Evolutionary conservation across 2,113 vertebrate species (phyloP), one percentile per base, ranked within the genome.

Genomic region (Hypanus sabinus): DNA sequence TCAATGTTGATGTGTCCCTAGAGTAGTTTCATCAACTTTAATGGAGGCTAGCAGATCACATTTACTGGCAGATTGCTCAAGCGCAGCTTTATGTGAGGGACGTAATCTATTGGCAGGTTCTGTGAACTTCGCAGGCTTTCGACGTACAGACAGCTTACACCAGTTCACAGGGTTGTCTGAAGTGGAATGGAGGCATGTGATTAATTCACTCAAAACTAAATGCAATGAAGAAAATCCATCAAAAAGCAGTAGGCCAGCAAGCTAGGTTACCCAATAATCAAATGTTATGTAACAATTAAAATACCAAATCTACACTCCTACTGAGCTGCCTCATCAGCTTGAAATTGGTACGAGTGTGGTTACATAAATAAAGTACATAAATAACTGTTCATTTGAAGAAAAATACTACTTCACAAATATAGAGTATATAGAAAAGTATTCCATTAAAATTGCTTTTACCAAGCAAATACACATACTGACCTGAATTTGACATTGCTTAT

Each of bases 401-500:
- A 83, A 83, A 55, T 22, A 55, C 83, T 30, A 14, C 24, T 87
- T 87, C 24, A 85, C 55, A 22, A 87, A 46, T 20, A 83, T 55
- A 20, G 46, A 10, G 9, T 55, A 87, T 87, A 27, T 24, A 30
- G 46, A 87, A 87, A 60, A 90, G 6, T 90, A 46, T 46, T 90
- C 62, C 12, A 27, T 8, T 8, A 90, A 62, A 65, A 90, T 90
- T 14, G 12, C 16, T 16, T 16, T 33, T 88, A 60, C 60, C 65
- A 11, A 62, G 6, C 27, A 88, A 88, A 88, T 62, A 33, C n/a
- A 90, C 65, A 94, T 33, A 94, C 93, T 95, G 92, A 97, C 97
- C 94, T 95, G 95, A 68, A 97, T 96, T 3, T 97, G 96, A 65
- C 0, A 24, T 14, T 96, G 96, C 20, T 96, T 97, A n/a, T 96